Conservation (phyloP, 1,140 invertebrate genomes). For the Drosophila tristis region DNA sequence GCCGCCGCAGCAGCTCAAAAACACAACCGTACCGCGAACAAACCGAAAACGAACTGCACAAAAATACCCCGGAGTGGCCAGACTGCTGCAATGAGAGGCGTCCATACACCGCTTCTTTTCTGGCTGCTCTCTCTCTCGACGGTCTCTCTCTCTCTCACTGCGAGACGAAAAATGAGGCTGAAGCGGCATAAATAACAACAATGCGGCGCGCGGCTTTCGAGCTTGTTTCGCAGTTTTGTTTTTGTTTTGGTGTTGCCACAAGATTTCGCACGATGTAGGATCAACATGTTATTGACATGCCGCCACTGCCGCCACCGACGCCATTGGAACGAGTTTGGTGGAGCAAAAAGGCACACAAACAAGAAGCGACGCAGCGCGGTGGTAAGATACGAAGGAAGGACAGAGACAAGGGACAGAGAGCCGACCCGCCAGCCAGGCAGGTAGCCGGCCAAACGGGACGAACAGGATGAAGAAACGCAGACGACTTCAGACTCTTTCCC, state of each 20-base stretch:
- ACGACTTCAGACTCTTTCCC: slow-evolving; percentile 38
- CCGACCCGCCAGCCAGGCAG: slow-evolving; percentile 38
- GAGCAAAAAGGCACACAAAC: slow-evolving; percentile 77
- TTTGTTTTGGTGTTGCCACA: slow-evolving; percentile 74
- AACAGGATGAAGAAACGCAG: slow-evolving; percentile 70
- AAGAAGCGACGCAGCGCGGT: slow-evolving; percentile 69
- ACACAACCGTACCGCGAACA: slow-evolving; percentile 71
- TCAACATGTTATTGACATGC: slow-evolving; percentile 78
- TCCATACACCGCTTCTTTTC: slow-evolving; percentile 7
- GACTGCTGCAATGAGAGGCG: slow-evolving; percentile 28
- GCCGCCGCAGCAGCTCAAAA: slow-evolving; percentile 44
- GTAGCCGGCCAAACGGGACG: slow-evolving; percentile 73
- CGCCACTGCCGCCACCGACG: slow-evolving; percentile 23
- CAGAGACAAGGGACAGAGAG: neutral
- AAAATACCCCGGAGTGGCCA: slow-evolving; percentile 46
- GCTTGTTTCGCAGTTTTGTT: slow-evolving; percentile 49
- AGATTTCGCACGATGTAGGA: slow-evolving; percentile 72
- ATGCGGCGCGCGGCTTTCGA: slow-evolving; percentile 34
- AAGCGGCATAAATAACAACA: slow-evolving; percentile 65
- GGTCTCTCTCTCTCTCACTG: neutral
- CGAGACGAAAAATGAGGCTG: slow-evolving; percentile 28
- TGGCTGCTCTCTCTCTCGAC: slow-evolving; percentile 15
- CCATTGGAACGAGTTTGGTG: slow-evolving; percentile 41
- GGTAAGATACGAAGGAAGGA: slow-evolving; percentile 44
- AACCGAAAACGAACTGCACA: slow-evolving; percentile 41